phyloP scores from a whole-genome alignment of 2,113 vertebrate genomes.

The Amazona vittata region DNA sequence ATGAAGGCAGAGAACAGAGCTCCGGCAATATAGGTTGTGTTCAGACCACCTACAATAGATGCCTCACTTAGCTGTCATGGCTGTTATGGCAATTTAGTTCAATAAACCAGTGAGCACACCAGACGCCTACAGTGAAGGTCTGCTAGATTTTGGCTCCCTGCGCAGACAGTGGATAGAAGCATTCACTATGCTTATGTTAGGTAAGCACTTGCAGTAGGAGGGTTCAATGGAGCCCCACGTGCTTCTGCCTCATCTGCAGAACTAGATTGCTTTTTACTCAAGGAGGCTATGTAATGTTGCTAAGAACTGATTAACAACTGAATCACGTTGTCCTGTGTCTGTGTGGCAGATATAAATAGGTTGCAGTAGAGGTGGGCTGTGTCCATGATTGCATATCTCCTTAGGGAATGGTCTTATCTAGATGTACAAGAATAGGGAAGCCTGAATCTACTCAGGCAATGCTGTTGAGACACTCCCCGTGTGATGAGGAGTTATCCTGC shows the following conservation, averaged over 20 bases:
- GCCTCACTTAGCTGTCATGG: not conserved
- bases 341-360: conserved; percentile 11
- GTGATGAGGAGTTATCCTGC: not conserved
- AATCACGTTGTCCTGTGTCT: conserved; percentile 2
- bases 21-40: not conserved
- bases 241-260: conserved; percentile 5
- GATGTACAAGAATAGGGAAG: not conserved
- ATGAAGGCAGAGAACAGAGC: not conserved
- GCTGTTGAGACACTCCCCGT: not conserved
- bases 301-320: conserved; percentile 37
- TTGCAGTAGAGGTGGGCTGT: not conserved
- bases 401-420: not conserved
- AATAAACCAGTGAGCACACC: not conserved
- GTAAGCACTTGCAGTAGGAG: not conserved
- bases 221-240: not conserved
- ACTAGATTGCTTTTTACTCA: not conserved
- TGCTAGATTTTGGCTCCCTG: not conserved
- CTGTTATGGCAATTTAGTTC: not conserved
- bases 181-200: not conserved
- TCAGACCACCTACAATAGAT: conserved; percentile 38
- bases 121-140: not conserved
- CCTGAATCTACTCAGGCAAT: not conserved
- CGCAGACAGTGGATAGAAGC: not conserved
- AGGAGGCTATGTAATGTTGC: not conserved
- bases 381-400: not conserved